Evolutionary conservation across 2,797 vertebrate species (phyloP).

Genomic region (Mormyrus proboscirostris): DNA sequence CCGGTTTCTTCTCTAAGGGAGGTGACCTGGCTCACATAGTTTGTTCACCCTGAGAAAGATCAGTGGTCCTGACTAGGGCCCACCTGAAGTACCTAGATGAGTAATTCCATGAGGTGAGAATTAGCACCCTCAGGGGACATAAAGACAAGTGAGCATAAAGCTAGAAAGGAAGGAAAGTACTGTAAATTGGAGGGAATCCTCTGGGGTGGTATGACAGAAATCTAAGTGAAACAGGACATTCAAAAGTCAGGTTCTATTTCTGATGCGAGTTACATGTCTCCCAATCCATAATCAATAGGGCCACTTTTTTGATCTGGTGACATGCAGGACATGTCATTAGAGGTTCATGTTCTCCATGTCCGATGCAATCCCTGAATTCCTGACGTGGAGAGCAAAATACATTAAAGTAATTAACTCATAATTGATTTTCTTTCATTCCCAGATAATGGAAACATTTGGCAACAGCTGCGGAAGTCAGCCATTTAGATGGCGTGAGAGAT

Average conservation of each 20-base stretch:
- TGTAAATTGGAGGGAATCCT: background rate
- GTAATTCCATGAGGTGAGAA: background rate
- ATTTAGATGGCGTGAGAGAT: slow-evolving; percentile 32
- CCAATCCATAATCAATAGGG: slow-evolving; percentile 46
- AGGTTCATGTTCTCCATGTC: slow-evolving; percentile 44
- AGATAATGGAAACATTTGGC: slow-evolving; percentile 46
- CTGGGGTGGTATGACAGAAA: background rate
- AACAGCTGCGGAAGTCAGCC: slow-evolving; percentile 43
- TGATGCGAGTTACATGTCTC: slow-evolving; percentile 11
- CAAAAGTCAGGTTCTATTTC: background rate
- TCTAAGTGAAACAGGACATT: background rate
- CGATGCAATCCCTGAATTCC: slow-evolving; percentile 43
- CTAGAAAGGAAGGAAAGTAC: background rate
- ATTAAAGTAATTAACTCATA: slow-evolving; percentile 63
- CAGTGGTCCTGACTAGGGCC: background rate
- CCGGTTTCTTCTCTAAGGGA: background rate
- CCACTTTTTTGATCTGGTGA: slow-evolving; percentile 38
- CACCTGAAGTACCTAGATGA: background rate
- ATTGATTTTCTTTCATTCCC: slow-evolving; percentile 54
- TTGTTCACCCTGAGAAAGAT: background rate
- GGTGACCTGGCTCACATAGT: background rate
- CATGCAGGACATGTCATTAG: slow-evolving; percentile 44
- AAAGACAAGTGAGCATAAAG: background rate
- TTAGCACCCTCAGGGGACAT: background rate
- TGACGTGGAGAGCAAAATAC: slow-evolving; percentile 51